Conservation (phyloP, 2,113 vertebrate genomes). For the Hirundichthys speculiger region DNA sequence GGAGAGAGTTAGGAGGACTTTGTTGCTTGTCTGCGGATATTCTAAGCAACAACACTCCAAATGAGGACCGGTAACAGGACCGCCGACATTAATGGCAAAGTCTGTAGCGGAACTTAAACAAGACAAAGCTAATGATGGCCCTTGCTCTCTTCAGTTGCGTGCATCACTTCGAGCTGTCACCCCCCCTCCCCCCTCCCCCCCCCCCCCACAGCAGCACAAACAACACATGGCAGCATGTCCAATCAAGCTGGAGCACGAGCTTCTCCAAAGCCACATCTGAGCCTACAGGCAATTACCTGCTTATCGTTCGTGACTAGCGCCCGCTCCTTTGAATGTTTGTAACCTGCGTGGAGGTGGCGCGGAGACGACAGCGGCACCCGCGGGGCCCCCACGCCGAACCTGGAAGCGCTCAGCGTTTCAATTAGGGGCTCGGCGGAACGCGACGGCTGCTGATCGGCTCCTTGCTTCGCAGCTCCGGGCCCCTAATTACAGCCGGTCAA, state of each 20-base stretch:
- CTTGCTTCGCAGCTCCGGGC: conserved; percentile 48
- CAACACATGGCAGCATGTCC: conserved; percentile 53
- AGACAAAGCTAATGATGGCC: conserved; percentile 44
- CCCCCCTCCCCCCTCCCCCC: not conserved
- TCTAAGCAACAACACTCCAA: not conserved
- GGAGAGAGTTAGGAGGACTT: not conserved
- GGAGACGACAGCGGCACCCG: conserved; percentile 42
- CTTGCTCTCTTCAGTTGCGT: conserved; percentile 1
- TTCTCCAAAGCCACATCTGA: conserved; percentile 58
- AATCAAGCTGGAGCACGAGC: conserved; percentile 38
- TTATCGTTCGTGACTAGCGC: conserved; percentile 60
- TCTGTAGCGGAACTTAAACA: conserved; percentile 34
- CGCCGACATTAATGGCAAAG: not conserved
- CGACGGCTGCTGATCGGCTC: conserved; percentile 51
- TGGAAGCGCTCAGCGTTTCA: conserved; percentile 65
- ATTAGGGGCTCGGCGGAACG: conserved; percentile 68
- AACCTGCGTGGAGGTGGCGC: conserved; percentile 38
- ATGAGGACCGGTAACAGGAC: not conserved
- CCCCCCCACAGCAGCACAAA: conserved; percentile 46
- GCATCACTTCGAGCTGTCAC: conserved; percentile 40
- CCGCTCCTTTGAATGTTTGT: conserved; percentile 61
- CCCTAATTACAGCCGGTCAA: conserved; percentile 67
- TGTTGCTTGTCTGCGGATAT: not conserved
- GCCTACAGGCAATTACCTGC: conserved; percentile 72
- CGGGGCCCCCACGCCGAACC: conserved; percentile 23